Conservation (phyloP, 2,113 vertebrate genomes). For the Naja naja region DNA sequence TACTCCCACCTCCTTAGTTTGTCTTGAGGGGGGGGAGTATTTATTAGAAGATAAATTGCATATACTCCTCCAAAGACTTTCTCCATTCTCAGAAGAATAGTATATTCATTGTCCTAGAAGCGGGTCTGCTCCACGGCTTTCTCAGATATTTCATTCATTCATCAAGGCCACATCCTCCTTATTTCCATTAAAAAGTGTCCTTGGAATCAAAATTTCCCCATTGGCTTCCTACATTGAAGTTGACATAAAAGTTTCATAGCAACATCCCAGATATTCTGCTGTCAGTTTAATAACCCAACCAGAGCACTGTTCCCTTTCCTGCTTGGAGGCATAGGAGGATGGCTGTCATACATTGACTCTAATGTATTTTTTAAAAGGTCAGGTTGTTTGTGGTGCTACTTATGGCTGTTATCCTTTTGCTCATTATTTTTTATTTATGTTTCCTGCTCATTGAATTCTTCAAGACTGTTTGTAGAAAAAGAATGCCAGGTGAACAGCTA, state of each 20-base stretch:
- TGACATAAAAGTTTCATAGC: slow-evolving; percentile 33
- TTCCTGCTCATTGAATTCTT: background rate
- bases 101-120: slow-evolving; percentile 37
- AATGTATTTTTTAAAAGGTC: background rate
- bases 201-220: slow-evolving; percentile 58
- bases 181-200: slow-evolving; percentile 47
- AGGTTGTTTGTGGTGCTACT: background rate
- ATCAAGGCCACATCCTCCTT: slow-evolving; percentile 36
- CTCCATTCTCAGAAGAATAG: slow-evolving; percentile 49
- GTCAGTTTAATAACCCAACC: slow-evolving; percentile 30
- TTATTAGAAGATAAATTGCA: slow-evolving; percentile 43
- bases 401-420: background rate
- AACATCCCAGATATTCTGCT: slow-evolving; percentile 26
- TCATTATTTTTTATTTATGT: background rate
- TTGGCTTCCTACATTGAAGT: slow-evolving; percentile 28
- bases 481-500: background rate
- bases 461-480: background rate
- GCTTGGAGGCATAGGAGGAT: slow-evolving; percentile 3
- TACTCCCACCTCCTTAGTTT: background rate
- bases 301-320: background rate
- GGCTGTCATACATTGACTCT: background rate
- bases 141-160: slow-evolving; percentile 38
- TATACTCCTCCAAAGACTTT: slow-evolving; percentile 45
- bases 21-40: slow-evolving; percentile 9
- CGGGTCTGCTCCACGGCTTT: slow-evolving; percentile 27